Evolutionary conservation across 2,888 invertebrate genomes (phyloP).

Genomic region (Ectropis crepuscularia): DNA sequence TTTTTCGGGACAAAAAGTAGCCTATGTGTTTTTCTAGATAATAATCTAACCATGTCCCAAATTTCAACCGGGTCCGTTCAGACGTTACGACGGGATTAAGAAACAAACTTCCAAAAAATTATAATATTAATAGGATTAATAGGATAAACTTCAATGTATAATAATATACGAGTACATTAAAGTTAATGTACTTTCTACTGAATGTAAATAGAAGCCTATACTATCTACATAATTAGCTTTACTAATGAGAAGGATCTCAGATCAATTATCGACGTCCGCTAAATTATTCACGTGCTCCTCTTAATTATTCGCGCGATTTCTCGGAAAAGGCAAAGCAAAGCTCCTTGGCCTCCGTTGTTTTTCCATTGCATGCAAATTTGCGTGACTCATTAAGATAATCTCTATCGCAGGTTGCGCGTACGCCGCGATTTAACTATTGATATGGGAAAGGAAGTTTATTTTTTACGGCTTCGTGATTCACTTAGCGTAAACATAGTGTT

Average conservation of each 20-base stretch:
- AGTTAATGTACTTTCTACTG: too few species aligned
- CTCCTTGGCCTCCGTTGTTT: slow-evolving; percentile 54
- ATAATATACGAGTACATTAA: too few species aligned
- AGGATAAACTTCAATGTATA: too few species aligned
- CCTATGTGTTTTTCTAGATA: too few species aligned
- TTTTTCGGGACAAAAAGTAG: too few species aligned
- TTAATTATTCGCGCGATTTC: slow-evolving; percentile 53
- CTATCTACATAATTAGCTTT: background rate
- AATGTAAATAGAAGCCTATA: too few species aligned
- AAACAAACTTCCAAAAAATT: too few species aligned
- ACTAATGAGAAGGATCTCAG: background rate
- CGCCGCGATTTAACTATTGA: slow-evolving; percentile 29
- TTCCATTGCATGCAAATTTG: slow-evolving; percentile 63
- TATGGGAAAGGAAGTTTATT: slow-evolving; percentile 34
- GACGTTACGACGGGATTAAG: too few species aligned
- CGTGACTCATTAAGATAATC: slow-evolving; percentile 64
- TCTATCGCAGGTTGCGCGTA: slow-evolving; percentile 53
- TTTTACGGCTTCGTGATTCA: slow-evolving; percentile 26
- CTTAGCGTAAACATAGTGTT: slow-evolving; percentile 14
- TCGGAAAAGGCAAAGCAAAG: slow-evolving; percentile 47
- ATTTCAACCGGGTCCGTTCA: too few species aligned
- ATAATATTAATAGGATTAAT: too few species aligned
- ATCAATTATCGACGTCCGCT: slow-evolving; percentile 37
- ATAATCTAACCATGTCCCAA: too few species aligned
- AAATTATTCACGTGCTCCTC: slow-evolving; percentile 43